Evolutionary conservation across 2,113 vertebrate genomes (phyloP).

Genomic region (Engystomops pustulosus): DNA sequence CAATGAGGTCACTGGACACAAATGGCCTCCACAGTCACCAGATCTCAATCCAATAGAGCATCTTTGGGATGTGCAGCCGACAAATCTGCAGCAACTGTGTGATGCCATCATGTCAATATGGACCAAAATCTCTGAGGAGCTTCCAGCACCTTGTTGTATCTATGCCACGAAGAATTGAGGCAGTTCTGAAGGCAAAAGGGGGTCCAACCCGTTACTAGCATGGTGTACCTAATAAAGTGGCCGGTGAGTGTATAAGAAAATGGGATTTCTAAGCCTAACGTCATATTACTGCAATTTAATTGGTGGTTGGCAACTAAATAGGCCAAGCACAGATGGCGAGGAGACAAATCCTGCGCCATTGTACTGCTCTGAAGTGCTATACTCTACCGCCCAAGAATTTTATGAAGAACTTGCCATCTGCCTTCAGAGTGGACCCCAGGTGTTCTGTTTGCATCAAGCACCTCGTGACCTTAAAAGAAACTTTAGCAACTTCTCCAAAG

Average conservation of each 20-base stretch:
- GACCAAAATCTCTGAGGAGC: too few relatives aligned
- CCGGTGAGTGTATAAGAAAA: neutral
- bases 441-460: neutral
- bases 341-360: neutral
- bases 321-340: neutral
- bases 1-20: too few relatives aligned
- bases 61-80: too few relatives aligned
- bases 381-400: neutral
- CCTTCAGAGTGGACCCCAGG: neutral
- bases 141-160: too few relatives aligned
- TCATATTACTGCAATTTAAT: neutral
- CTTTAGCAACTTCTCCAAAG: slow-evolving; percentile 6
- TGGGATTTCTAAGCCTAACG: neutral
- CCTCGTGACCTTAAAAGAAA: neutral
- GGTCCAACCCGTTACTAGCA: too few relatives aligned
- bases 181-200: too few relatives aligned
- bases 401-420: neutral
- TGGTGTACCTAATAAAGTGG: too few relatives aligned
- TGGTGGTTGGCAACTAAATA: neutral
- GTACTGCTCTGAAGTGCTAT: neutral
- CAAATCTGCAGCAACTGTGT: too few relatives aligned
- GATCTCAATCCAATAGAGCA: too few relatives aligned
- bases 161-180: too few relatives aligned
- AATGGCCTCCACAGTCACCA: too few relatives aligned
- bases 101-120: too few relatives aligned